A percentile compares a stretch with the other conserved stretches of the same genome.
These are phyloP conservation scores for Tachypleus tridentatus DNA, from an alignment of 1,140 invertebrate species.

Conservation along the genomic window DNA sequence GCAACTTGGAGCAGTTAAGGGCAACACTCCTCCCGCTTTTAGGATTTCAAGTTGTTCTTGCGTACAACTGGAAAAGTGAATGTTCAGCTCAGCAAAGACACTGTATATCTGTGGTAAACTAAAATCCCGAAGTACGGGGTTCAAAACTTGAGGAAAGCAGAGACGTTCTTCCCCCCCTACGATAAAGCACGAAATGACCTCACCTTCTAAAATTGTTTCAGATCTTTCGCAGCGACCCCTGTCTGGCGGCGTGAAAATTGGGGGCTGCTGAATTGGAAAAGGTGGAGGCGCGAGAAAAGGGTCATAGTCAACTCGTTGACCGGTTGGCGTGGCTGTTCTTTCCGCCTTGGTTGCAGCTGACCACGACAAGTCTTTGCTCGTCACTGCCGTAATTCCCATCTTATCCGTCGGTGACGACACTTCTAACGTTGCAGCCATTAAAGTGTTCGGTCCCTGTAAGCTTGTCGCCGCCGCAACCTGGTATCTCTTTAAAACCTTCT, in stretches of 20 bases:
- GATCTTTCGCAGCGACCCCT: conserved; percentile 59
- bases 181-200: conserved; percentile 84
- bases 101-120: conserved; percentile 78
- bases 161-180: conserved; percentile 90
- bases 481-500: conserved; percentile 86
- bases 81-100: conserved; percentile 88
- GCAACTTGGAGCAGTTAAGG: conserved; percentile 66
- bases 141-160: conserved; percentile 88
- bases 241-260: conserved; percentile 71
- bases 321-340: not conserved
- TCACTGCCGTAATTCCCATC: not conserved
- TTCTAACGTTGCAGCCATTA: conserved; percentile 5
- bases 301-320: conserved; percentile 25
- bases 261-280: conserved; percentile 42
- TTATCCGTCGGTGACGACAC: not conserved
- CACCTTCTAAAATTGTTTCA: conserved; percentile 81
- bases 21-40: conserved; percentile 67
- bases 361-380: not conserved
- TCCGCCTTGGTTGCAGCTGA: not conserved
- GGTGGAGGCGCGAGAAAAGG: conserved; percentile 30
- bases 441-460: conserved; percentile 63
- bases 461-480: conserved; percentile 80
- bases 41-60: conserved; percentile 82
- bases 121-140: conserved; percentile 79
- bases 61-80: conserved; percentile 87